A percentile compares a stretch with the other conserved stretches of the same genome.
Conservation (phyloP, 2,113 vertebrate species). For the Pedionomus torquatus region DNA sequence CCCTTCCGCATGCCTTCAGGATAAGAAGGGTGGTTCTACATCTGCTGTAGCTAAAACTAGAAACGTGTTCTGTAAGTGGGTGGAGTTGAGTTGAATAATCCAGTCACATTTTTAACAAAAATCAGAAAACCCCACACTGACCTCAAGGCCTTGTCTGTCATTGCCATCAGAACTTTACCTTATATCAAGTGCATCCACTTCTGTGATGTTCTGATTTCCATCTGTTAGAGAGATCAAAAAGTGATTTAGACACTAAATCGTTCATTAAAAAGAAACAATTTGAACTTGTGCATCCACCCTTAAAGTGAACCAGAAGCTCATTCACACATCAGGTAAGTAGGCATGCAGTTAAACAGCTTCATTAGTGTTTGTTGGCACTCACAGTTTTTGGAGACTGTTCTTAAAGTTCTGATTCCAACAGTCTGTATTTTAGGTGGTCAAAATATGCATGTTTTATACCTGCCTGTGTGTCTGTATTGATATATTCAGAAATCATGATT, state of each 20-base stretch:
- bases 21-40: neutral
- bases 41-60: neutral
- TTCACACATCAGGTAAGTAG: neutral
- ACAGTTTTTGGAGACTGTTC: neutral
- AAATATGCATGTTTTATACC: neutral
- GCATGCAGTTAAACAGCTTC: neutral
- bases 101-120: neutral
- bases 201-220: constrained; percentile 69
- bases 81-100: neutral
- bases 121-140: neutral
- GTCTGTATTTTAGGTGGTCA: neutral
- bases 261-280: neutral
- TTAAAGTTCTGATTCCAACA: neutral
- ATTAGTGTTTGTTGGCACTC: neutral
- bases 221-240: constrained; percentile 54
- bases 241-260: neutral
- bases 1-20: neutral
- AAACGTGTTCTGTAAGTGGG: neutral
- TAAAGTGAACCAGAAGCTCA: neutral
- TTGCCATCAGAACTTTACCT: constrained; percentile 73
- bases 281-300: neutral
- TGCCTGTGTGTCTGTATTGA: neutral
- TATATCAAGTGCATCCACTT: constrained; percentile 71
- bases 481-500: neutral
- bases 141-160: neutral